Evolutionary conservation across 2,797 vertebrate genomes (phyloP).

Genomic region (Tangara arthus): DNA sequence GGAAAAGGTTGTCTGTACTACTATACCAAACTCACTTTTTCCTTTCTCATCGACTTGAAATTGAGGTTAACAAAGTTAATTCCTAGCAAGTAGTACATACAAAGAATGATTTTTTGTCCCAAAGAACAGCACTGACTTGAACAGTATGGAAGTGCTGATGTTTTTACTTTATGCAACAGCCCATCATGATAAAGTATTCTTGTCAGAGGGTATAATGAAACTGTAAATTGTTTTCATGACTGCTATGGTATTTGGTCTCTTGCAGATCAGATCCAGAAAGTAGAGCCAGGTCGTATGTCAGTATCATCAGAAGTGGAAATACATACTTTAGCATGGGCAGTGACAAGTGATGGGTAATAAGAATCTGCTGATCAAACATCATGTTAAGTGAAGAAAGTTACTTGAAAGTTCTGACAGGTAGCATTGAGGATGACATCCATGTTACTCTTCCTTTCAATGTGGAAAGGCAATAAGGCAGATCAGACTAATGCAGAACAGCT

Average conservation of each 20-base stretch:
- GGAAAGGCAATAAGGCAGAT: neutral
- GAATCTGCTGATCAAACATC: slow-evolving; percentile 9
- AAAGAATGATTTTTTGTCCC: slow-evolving; percentile 69
- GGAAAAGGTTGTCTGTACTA: slow-evolving; percentile 16
- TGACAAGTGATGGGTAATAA: neutral
- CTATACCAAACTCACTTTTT: slow-evolving; percentile 27
- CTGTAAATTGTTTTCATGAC: slow-evolving; percentile 79
- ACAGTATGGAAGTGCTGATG: slow-evolving; percentile 57
- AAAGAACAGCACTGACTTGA: slow-evolving; percentile 49
- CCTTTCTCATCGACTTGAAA: slow-evolving; percentile 67
- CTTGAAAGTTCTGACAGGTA: neutral
- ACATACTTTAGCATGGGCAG: neutral
- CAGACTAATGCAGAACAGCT: neutral
- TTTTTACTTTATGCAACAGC: slow-evolving; percentile 63
- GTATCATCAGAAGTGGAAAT: slow-evolving; percentile 37
- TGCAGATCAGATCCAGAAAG: slow-evolving; percentile 64
- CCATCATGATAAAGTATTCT: slow-evolving; percentile 70
- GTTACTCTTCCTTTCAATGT: neutral
- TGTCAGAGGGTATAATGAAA: slow-evolving; percentile 76
- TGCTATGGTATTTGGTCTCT: slow-evolving; percentile 69
- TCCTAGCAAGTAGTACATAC: slow-evolving; percentile 42
- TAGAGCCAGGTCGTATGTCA: slow-evolving; percentile 56
- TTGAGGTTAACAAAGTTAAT: slow-evolving; percentile 71
- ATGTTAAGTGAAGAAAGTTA: neutral
- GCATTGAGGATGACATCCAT: neutral